Percentiles rank a stretch among this genome's conserved stretches.
phyloP scores from a whole-genome alignment of 1,140 invertebrate species.

The Ylistrum balloti region DNA sequence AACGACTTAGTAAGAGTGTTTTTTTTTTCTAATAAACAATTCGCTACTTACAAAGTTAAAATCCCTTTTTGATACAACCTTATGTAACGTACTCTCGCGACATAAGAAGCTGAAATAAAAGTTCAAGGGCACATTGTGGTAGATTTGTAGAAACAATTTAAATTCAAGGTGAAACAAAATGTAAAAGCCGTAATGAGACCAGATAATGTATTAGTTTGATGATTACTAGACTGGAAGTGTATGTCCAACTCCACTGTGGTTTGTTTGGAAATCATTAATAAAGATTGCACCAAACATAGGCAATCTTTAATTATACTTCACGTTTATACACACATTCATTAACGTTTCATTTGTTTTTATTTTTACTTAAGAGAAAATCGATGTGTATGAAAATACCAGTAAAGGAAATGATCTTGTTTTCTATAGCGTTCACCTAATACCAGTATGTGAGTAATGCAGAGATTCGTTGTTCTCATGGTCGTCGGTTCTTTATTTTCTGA shows the following conservation, averaged over 20 bases:
- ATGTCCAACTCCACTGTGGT: not conserved
- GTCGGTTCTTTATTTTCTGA: too few species aligned
- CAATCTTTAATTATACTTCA: not conserved
- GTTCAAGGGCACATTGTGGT: not conserved
- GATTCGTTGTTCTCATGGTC: too few species aligned
- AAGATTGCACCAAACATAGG: not conserved
- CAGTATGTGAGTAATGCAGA: not conserved
- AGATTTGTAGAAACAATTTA: slow-evolving; percentile 45
- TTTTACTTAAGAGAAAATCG: slow-evolving; percentile 30
- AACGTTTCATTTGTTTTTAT: slow-evolving; percentile 4
- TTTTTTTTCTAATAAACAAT: too few species aligned
- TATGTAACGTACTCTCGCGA: not conserved
- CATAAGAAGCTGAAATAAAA: slow-evolving; percentile 10
- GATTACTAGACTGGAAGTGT: not conserved
- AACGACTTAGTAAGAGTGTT: too few species aligned
- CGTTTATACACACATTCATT: slow-evolving; percentile 11
- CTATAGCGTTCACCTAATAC: not conserved
- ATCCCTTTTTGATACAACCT: too few species aligned
- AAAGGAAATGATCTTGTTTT: not conserved
- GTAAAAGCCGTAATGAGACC: not conserved
- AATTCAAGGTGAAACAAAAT: not conserved
- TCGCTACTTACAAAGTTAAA: too few species aligned
- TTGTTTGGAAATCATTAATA: not conserved
- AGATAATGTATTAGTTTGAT: not conserved
- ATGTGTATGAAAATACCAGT: slow-evolving; percentile 20